Evolutionary conservation across 2,888 invertebrate species (phyloP), one percentile per base, ranked within the genome.

Genomic region (Andricus curvator): DNA sequence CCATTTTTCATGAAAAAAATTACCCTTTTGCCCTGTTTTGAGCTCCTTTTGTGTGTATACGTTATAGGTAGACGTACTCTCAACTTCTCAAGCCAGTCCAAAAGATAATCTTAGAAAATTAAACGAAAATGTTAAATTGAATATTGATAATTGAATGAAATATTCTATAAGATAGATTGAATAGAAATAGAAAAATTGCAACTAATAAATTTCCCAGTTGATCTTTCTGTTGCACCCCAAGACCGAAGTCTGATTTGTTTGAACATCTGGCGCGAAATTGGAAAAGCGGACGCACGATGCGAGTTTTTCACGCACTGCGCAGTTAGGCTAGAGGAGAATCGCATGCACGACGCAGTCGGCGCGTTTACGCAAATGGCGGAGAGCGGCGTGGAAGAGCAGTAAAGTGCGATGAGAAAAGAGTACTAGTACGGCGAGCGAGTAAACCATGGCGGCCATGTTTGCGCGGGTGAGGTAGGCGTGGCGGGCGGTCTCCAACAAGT

Each of bases 381-480:
- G 65, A 67, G 78, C 66, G 64, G 56, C 80, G 65, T 48, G 79
- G 65, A 78, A 80, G 82, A 81, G 81, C 79, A 66, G 83, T 11
- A 81, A 68, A 37, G 37, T 37, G 37, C 78, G 68, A 68, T 66
- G 82, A 13, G 11, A 81, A 81, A 81, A 83, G 78, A 82, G 37
- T 37, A 37, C 37, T 9, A 82, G 77, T 78, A 79, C 80, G 82
- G 70, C 15, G 67, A 81, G 80, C 81, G 82, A 82, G 78, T 82
- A 83, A 80, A 84, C 80, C 80, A 82, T 82, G 87, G 84, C 92
- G 91, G 92, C 92, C 92, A 92, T 92, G 92, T 91, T 92, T 92
- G 92, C 92, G 92, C 92, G 91, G 90, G 86, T 86, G 89, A 83
- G 80, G 91, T 91, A 89, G 92, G 92, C 92, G 92, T 91, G 90